Base-by-base conservation (phyloP, 2,113 vertebrate genomes). In the Larimichthys crocea region DNA sequence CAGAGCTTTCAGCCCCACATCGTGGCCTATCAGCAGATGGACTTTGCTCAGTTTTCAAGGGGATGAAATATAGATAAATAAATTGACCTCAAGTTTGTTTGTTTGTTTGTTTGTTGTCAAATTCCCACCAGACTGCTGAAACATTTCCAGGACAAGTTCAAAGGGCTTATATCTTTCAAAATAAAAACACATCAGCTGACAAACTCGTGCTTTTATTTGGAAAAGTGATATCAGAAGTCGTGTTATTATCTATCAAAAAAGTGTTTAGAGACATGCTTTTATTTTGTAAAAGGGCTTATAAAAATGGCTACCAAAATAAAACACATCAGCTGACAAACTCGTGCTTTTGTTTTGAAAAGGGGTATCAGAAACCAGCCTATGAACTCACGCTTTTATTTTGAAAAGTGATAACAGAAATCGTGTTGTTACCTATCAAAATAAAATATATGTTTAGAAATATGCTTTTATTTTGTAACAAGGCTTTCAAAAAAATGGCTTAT, bases 331-430 rank as follows among this genome's bases (percentile, higher is more conserved):
- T 29, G 35, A 35, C 55, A 63, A 72, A 59, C 40, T 0, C 3
- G 5, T 42, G 57, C n/a, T 69, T 89, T 87, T 84, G 11, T 44
- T 88, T 87, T 79, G 63, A 65, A 72, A 71, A 59, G 2, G 2
- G 2, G 0, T 29, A 22, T 48, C 46, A 61, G 76, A 63, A 55
- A 9, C 15, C 3, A 2, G 31, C 31, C 31, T 69, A 62, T 65
- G 62, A 49, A 7, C 10, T 35, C 31, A 14, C 55, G 48, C 82
- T 74, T 70, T 77, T 76, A 2, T 72, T 84, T 77, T 90, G 83
- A 71, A 86, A 80, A 60, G 1, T 35, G 35, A 35, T 8, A 35
- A 35, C 35, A 35, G 35, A 35, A 35, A 35, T 8, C 35, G 35
- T 35, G 35, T 1, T 35, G 7, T 35, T 35, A 35, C 35, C 44